phyloP scores from a whole-genome alignment of 2,113 vertebrate species.

The Cryptoleucopteryx plumbea region DNA sequence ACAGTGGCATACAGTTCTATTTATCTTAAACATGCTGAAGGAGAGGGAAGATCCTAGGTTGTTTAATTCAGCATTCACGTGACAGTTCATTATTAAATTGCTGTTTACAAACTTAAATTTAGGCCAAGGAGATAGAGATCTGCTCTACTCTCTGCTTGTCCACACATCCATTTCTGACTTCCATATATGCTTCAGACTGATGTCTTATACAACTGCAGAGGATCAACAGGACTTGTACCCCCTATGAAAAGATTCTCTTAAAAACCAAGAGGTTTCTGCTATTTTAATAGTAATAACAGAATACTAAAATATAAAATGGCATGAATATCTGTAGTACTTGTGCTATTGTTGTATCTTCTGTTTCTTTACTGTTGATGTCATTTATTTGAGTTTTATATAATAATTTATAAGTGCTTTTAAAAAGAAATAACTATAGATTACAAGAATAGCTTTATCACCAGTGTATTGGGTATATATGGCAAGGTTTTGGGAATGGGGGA shows the following conservation, averaged over 20 bases:
- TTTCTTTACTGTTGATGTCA: neutral
- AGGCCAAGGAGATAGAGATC: neutral
- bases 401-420: neutral
- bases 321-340: neutral
- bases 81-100: neutral
- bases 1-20: neutral
- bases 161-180: neutral
- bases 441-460: neutral
- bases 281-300: neutral
- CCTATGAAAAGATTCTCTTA: neutral
- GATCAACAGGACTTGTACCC: neutral
- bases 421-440: neutral
- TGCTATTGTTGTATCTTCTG: neutral
- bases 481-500: too few species aligned
- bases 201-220: neutral
- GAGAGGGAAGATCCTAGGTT: neutral
- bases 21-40: neutral
- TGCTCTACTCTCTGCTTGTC: neutral
- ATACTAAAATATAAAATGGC: neutral
- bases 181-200: neutral
- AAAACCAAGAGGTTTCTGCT: neutral
- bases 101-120: neutral
- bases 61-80: neutral
- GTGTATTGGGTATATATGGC: too few species aligned
- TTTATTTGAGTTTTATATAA: neutral